A percentile compares a stretch with the other conserved stretches of the same genome.
phyloP scores from a whole-genome alignment of 2,113 vertebrate species.

The Sebastes schlegelii region DNA sequence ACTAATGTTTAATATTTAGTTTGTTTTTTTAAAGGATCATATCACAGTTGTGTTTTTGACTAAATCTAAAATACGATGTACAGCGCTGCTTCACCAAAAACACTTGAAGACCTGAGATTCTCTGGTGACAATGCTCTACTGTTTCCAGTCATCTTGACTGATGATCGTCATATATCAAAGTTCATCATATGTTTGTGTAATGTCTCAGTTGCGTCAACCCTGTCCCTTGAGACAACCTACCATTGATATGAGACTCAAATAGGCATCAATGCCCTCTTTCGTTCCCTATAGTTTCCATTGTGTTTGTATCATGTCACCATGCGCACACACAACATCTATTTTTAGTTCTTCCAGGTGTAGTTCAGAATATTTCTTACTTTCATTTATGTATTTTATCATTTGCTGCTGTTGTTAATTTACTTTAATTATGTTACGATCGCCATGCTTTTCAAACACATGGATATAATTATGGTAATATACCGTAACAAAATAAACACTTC shows the following conservation, averaged over 20 bases:
- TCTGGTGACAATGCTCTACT: constrained; percentile 1
- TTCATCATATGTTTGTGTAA: constrained; percentile 7
- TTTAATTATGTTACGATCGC: not conserved
- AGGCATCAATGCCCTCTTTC: constrained; percentile 1
- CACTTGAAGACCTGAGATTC: not conserved
- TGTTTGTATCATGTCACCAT: no score
- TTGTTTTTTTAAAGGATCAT: not conserved
- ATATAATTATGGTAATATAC: not conserved
- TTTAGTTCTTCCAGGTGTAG: not conserved
- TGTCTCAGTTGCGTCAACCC: not conserved
- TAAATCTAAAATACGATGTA: not conserved
- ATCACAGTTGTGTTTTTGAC: not conserved
- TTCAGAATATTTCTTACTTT: not conserved
- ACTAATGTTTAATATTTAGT: not conserved
- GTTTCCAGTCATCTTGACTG: constrained; percentile 27
- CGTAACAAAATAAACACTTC: not conserved
- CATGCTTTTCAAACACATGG: not conserved
- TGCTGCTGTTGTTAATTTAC: not conserved
- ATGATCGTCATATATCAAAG: constrained; percentile 23
- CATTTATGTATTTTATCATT: not conserved
- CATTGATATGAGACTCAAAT: not conserved
- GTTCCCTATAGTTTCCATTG: not conserved
- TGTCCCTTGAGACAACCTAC: constrained; percentile 1
- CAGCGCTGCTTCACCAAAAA: not conserved
- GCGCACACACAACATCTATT: no score